Evolutionary conservation across 2,888 invertebrate species (phyloP), one percentile per base, ranked within the genome.

Genomic region (Macaria liturata): DNA sequence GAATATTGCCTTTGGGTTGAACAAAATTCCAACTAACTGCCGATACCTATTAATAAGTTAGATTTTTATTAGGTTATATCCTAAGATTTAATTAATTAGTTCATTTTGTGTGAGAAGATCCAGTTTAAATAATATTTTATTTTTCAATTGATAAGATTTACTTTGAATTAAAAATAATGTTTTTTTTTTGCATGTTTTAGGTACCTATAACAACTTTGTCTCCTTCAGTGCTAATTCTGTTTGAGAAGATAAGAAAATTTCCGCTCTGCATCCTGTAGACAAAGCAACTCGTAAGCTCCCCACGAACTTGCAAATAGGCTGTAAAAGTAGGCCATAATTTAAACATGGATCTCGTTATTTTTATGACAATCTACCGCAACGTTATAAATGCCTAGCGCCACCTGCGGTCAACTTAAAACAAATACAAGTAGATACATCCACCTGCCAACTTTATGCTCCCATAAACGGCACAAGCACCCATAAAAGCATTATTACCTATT

Each of bases 401-500:
- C 76, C 80, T 81, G 85, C 78, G 86, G 86, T 81, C 80, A 83
- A 81, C 74, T 83, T 81, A 84, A 86, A 88, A 88, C 86, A 88
- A 89, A 88, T 81, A 84, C 77, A 66, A 70, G 70, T 74, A 66
- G 70, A 70, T 74, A 77, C 81, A 79, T 80, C 80, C 85, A 86
- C 88, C 88, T 87, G 84, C 76, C 77, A 78, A 78, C 76, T 89
- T 91, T 88, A 90, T 85, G 83, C 71, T 80, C 80, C 86, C 78
- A 91, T 91, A 90, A 91, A 91, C 79, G 78, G 76, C 79, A 82
- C 80, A 84, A 88, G 89, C 81, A 83, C 83, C 90, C 86, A 89
- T 91, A 91, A 91, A 91, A 81, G 84, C 83, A 89, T 91, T 91
- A 91, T 88, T 86, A 86, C 89, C 91, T 91, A 91, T 91, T 91